Evolutionary conservation across 2,888 invertebrate genomes (phyloP).

Genomic region (Mythimna albipuncta): DNA sequence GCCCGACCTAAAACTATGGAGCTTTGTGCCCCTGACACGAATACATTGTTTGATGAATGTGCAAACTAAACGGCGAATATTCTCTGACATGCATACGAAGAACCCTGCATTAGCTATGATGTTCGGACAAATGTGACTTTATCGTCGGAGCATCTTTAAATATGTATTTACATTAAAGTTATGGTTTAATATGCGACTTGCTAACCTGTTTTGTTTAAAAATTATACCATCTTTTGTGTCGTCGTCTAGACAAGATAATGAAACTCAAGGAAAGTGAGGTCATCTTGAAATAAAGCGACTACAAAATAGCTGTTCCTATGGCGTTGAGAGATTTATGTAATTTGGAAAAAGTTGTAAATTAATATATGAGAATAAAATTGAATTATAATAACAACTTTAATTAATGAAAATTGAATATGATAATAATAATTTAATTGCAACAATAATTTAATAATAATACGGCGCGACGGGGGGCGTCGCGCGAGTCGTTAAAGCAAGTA

Average conservation of each 20-base stretch:
- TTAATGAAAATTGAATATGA: too few species aligned
- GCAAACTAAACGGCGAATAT: conserved; percentile 71
- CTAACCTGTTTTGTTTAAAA: neutral
- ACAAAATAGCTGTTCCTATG: too few species aligned
- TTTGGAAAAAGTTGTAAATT: too few species aligned
- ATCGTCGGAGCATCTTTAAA: conserved; percentile 3
- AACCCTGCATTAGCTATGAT: conserved; percentile 30
- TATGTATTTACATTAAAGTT: neutral
- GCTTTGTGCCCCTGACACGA: conserved; percentile 80
- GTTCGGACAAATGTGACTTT: conserved; percentile 11
- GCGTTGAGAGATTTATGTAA: too few species aligned
- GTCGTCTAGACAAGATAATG: neutral
- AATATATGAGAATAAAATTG: too few species aligned
- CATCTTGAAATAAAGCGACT: too few species aligned
- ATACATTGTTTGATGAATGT: conserved; percentile 79
- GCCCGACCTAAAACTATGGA: conserved; percentile 41
- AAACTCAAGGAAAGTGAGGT: neutral
- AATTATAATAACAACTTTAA: too few species aligned
- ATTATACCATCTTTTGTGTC: neutral
- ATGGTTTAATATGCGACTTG: neutral
- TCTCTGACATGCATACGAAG: conserved; percentile 42
- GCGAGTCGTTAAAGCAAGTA: too few species aligned
- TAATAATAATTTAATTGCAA: too few species aligned
- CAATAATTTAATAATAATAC: too few species aligned
- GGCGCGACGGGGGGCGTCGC: too few species aligned